Evolutionary conservation across 2,888 invertebrate species (phyloP).

Genomic region (Ditula angustiorana): DNA sequence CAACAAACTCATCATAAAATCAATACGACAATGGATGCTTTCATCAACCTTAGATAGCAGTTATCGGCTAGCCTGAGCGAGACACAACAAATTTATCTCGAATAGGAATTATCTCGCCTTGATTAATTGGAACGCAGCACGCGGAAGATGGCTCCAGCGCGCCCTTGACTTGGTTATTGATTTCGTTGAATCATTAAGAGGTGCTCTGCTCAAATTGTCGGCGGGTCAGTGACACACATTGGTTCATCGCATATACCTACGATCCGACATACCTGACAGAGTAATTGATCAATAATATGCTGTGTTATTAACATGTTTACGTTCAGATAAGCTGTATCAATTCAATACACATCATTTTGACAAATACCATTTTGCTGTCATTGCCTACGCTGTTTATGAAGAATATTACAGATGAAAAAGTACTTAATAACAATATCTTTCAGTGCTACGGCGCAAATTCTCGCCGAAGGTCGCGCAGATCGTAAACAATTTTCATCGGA

Average conservation of each 20-base stretch:
- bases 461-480: not conserved
- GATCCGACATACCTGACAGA: no score
- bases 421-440: not conserved
- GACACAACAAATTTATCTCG: conserved; percentile 35
- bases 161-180: conserved; percentile 46
- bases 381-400: no score
- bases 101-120: conserved; percentile 40
- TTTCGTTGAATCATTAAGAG: not conserved
- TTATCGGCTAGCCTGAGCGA: conserved; percentile 38
- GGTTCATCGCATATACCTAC: no score
- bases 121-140: conserved; percentile 46
- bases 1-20: conserved; percentile 42
- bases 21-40: conserved; percentile 29
- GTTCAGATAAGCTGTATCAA: no score
- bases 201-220: not conserved
- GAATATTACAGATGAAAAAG: no score
- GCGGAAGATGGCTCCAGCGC: conserved; percentile 35
- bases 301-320: no score
- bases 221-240: not conserved
- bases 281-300: no score
- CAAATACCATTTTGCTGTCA: no score
- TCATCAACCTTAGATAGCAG: conserved; percentile 12
- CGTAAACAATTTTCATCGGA: not conserved
- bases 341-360: no score
- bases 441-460: not conserved